phyloP scores from a whole-genome alignment of 2,888 invertebrate genomes.

The Thalpophila matura region DNA sequence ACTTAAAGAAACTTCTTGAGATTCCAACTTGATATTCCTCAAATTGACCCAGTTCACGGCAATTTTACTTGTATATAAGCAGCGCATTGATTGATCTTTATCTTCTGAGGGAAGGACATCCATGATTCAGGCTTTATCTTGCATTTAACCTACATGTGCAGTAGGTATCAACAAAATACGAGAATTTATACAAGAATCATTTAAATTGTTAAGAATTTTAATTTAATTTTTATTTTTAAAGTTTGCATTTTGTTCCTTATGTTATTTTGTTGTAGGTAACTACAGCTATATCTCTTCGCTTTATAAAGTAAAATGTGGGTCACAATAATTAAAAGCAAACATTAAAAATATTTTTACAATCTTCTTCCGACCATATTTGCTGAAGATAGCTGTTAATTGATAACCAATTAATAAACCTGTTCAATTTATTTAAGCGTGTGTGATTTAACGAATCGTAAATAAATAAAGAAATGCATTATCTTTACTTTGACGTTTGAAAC shows the following conservation, averaged over 20 bases:
- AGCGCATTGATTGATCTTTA: slow-evolving; percentile 24
- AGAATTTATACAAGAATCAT: no score
- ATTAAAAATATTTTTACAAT: slow-evolving; percentile 20
- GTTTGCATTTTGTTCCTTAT: not conserved
- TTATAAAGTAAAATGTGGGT: slow-evolving; percentile 12
- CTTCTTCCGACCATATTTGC: slow-evolving; percentile 22
- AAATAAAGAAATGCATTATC: not conserved
- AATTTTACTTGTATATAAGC: slow-evolving; percentile 11
- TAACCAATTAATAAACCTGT: slow-evolving; percentile 49
- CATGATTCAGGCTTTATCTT: not conserved
- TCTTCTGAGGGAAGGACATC: slow-evolving; percentile 3
- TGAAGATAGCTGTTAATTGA: slow-evolving; percentile 31
- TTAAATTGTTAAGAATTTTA: not conserved
- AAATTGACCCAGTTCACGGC: slow-evolving; percentile 16
- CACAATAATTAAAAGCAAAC: slow-evolving; percentile 47
- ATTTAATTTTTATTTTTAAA: not conserved
- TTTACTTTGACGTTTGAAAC: slow-evolving; percentile 1
- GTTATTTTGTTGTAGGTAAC: slow-evolving; percentile 9
- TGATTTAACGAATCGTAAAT: slow-evolving; percentile 18
- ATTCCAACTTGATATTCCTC: slow-evolving; percentile 17
- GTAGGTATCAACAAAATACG: not conserved
- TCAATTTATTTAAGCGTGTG: slow-evolving; percentile 12
- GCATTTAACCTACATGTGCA: not conserved
- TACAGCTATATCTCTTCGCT: not conserved
- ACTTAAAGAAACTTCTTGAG: not conserved